Base-by-base conservation (phyloP, 2,797 vertebrate species). In the Dallia pectoralis region DNA sequence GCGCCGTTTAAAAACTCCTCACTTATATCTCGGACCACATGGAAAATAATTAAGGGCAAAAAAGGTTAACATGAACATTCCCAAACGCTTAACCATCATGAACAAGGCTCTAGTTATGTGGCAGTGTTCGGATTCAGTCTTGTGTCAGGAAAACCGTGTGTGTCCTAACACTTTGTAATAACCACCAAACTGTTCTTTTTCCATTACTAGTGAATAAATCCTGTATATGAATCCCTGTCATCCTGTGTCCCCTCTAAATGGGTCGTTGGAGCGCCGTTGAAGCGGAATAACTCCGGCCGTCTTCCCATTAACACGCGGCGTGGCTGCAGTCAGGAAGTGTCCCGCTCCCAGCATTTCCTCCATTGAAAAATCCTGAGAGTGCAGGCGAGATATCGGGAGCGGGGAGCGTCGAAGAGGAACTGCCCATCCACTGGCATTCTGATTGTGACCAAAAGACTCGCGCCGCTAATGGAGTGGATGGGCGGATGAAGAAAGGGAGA, bases 311-410 rank as follows among this genome's bases (percentile, higher is more conserved):
- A 69, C 40, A n/a, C 49, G 47, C 36, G 67, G 30, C 5, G 33
- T 59, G 71, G 64, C 72, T 48, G 74, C 75, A 82, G 84, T 77
- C 81, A 84, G 85, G 87, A 88, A 84, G 81, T 47, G 15, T 51
- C 36, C 49, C 76, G 64, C 78, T 77, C 74, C 66, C 74, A 76
- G 73, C 72, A 66, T 74, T 88, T 88, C 85, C 85, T 85, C 83
- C 77, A 81, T 81, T 76, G 44, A 80, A 69, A 69, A 71, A 67
- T 71, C 77, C 82, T 77, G 74, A 79, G 77, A 80, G 67, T 22
- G 30, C 11, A 25, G 59, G 27, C 51, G 14, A 56, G 68, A 75
- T 78, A 84, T 80, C 76, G 63, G 51, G 76, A 65, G 72, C 64
- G 69, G 68, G 76, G 77, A 77, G 70, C 70, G 71, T 80, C 72